Evolutionary conservation across 2,888 invertebrate genomes (phyloP).

Genomic region (Carpatolechia fugitivella): DNA sequence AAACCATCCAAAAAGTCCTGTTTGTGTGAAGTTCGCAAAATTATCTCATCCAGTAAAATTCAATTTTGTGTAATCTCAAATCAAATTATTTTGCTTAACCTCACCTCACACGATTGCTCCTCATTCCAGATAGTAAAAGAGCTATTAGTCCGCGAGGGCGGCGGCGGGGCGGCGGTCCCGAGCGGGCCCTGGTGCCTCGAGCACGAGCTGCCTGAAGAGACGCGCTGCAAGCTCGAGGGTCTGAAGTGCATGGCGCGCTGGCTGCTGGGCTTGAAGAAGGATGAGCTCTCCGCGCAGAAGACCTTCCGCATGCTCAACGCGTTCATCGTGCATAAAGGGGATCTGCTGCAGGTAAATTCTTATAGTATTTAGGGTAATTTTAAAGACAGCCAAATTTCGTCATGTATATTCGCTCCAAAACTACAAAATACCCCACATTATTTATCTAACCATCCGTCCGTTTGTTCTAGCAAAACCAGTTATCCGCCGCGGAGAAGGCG

Average conservation of each 20-base stretch:
- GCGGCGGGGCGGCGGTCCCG: conserved; percentile 74
- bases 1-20: too few relatives aligned
- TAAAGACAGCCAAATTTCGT: too few relatives aligned
- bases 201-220: conserved; percentile 93
- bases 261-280: conserved; percentile 93
- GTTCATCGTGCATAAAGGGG: conserved; percentile 95
- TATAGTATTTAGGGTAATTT: too few relatives aligned
- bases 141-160: conserved; percentile 90
- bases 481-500: conserved; percentile 93
- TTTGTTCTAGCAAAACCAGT: conserved; percentile 81
- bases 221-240: conserved; percentile 94
- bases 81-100: too few relatives aligned
- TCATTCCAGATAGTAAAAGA: conserved; percentile 94
- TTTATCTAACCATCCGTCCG: not conserved
- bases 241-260: conserved; percentile 98
- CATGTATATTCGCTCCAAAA: too few relatives aligned
- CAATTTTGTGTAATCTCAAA: too few relatives aligned
- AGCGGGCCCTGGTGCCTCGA: conserved; percentile 90
- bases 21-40: too few relatives aligned
- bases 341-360: conserved; percentile 80
- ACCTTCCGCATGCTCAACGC: conserved; percentile 97
- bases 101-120: too few relatives aligned
- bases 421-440: too few relatives aligned
- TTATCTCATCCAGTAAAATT: too few relatives aligned
- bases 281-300: conserved; percentile 92